Base-by-base conservation (phyloP, 2,113 vertebrate genomes). In the Coregonus clupeaformis region DNA sequence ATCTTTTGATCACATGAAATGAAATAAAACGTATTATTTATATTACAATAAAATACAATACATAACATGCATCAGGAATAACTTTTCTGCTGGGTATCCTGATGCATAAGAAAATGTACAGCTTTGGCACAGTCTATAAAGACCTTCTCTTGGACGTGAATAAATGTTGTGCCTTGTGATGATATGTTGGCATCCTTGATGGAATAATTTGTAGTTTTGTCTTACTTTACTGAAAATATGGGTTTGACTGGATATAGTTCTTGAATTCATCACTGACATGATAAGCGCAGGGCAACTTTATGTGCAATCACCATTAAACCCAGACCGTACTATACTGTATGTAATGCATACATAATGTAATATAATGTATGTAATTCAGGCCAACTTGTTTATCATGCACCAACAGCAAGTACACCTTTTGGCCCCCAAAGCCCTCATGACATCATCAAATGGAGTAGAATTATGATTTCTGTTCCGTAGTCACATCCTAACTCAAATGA, bases 401-500 rank as follows among this genome's bases (percentile, higher is more conserved):
- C 27, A 66, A 30, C 27, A 66, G 27, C 16, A 30, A 32, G 27
- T 29, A 66, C 64, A 59, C 9, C 25, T 36, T 80, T 71, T 32
- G 64, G 27, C 64, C 14, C 64, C 77, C 36, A 42, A 49, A 79
- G 64, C 55, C 64, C 60, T 30, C 77, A 36, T 49, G 66, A 27
- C 77, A 71, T 71, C 78, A 76, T 66, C 69, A 65, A 74, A 83
- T 52, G 13, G 77, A 80, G 77, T 77, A 62, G 77, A 77, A 68
- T 71, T 72, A 80, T 86, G 83, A 83, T 69, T 80, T 84, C 82
- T 88, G 89, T 80, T 87, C 90, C 78, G 83, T 81, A 86, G 57
- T 80, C 86, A 90, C 68, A 88, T 84, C 77, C 80, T 71, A 64
- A 86, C 86, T 92, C 66, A 86, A 81, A 69, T 87, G 72, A 89